Conservation (phyloP, 1,140 invertebrate species). For the Panagrolaimus sp. region DNA sequence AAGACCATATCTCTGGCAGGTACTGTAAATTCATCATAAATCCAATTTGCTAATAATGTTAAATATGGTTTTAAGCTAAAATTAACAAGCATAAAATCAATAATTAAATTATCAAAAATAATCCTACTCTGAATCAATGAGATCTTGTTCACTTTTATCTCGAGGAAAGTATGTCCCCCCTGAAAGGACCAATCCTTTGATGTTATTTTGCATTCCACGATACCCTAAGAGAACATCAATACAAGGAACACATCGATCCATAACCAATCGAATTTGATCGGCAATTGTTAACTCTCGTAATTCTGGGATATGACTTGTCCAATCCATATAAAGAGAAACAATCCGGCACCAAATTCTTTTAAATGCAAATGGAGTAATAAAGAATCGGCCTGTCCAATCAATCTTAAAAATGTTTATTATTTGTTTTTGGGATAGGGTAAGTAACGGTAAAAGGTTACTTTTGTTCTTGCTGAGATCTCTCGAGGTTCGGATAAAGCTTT, state of each 20-base stretch:
- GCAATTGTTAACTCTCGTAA: background rate
- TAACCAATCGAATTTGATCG: background rate
- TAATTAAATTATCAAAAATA: background rate
- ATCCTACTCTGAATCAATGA: background rate
- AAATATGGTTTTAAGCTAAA: background rate
- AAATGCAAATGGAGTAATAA: background rate
- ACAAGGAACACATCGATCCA: background rate
- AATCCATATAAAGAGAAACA: background rate
- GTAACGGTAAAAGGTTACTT: background rate
- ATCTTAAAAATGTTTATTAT: background rate
- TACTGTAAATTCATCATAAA: background rate
- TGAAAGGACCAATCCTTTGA: background rate
- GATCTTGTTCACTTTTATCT: background rate
- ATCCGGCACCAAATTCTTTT: conserved; percentile 9
- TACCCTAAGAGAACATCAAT: background rate
- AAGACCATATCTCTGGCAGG: background rate
- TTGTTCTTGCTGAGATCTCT: conserved; percentile 1
- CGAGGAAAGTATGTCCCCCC: background rate
- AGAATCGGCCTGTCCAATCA: background rate
- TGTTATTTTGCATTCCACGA: background rate
- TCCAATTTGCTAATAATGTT: background rate
- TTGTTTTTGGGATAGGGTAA: background rate
- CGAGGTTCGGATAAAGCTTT: background rate
- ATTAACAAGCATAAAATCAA: background rate
- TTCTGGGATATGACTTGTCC: background rate